Evolutionary conservation across 2,797 vertebrate species (phyloP).

Genomic region (Parotocinclus haroldoi): DNA sequence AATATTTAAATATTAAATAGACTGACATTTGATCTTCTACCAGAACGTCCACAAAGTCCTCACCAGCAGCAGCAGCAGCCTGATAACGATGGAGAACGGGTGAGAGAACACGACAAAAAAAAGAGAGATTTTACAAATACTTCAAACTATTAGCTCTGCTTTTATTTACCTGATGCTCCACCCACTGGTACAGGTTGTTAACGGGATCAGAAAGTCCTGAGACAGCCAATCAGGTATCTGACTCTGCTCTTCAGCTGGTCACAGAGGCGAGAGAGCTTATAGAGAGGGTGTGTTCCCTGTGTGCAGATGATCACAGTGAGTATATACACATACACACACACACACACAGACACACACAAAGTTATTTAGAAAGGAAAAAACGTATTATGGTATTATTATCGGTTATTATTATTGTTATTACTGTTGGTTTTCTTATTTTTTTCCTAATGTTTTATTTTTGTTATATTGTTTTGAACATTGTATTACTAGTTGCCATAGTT

Average conservation of each 20-base stretch:
- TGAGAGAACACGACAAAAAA: conserved; percentile 53
- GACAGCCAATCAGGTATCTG: conserved; percentile 61
- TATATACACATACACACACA: not conserved
- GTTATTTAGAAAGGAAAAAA: too few relatives aligned
- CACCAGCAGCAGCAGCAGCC: conserved; percentile 57
- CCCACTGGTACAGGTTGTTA: conserved; percentile 39
- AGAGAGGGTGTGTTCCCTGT: conserved; percentile 54
- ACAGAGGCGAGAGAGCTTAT: conserved; percentile 80
- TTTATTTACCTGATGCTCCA: not conserved
- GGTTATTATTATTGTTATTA: too few relatives aligned
- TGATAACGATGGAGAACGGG: conserved; percentile 70
- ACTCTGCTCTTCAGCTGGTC: conserved; percentile 72
- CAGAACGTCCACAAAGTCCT: conserved; percentile 87
- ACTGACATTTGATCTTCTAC: not conserved
- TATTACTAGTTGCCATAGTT: too few relatives aligned
- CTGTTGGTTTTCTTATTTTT: too few relatives aligned
- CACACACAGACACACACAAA: not conserved
- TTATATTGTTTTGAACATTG: too few relatives aligned
- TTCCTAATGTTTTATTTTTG: too few relatives aligned
- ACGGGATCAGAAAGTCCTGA: conserved; percentile 55
- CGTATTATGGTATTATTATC: too few relatives aligned
- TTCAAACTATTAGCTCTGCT: not conserved
- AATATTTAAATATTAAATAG: too few relatives aligned
- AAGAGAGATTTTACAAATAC: too few relatives aligned
- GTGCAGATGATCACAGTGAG: conserved; percentile 52